Evolutionary conservation across 1,140 invertebrate genomes (phyloP).

Genomic region (Manduca sexta): DNA sequence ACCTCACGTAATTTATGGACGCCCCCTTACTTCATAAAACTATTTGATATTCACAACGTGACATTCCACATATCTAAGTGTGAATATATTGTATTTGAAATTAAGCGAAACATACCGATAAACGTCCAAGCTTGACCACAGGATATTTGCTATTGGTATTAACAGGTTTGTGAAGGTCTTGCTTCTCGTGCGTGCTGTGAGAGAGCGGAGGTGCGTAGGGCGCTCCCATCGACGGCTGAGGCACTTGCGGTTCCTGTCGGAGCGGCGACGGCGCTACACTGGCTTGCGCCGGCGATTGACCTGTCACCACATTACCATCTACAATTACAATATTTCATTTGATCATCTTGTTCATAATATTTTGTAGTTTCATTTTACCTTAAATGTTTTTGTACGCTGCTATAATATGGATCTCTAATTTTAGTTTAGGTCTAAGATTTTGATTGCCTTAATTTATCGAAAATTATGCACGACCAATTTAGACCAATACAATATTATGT

Average conservation of each 20-base stretch:
- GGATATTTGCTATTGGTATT: slow-evolving; percentile 61
- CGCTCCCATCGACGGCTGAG: slow-evolving; percentile 71
- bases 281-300: slow-evolving; percentile 75
- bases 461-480: too few species aligned
- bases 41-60: too few species aligned
- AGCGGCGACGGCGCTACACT: slow-evolving; percentile 72
- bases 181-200: slow-evolving; percentile 51
- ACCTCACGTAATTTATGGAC: too few species aligned
- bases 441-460: too few species aligned
- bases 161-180: slow-evolving; percentile 47
- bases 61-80: too few species aligned
- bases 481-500: too few species aligned
- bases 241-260: slow-evolving; percentile 61
- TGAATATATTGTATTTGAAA: too few species aligned
- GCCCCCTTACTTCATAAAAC: too few species aligned
- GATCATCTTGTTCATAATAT: not conserved
- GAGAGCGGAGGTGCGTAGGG: slow-evolving; percentile 56
- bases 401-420: too few species aligned
- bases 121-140: slow-evolving; percentile 58
- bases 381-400: too few species aligned
- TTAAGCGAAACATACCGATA: slow-evolving; percentile 44
- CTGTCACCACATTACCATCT: slow-evolving; percentile 62
- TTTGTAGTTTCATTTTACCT: slow-evolving; percentile 1
- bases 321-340: slow-evolving; percentile 7
- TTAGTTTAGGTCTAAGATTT: too few species aligned